phyloP scores from a whole-genome alignment of 2,797 vertebrate species.

The Trichosurus vulpecula region DNA sequence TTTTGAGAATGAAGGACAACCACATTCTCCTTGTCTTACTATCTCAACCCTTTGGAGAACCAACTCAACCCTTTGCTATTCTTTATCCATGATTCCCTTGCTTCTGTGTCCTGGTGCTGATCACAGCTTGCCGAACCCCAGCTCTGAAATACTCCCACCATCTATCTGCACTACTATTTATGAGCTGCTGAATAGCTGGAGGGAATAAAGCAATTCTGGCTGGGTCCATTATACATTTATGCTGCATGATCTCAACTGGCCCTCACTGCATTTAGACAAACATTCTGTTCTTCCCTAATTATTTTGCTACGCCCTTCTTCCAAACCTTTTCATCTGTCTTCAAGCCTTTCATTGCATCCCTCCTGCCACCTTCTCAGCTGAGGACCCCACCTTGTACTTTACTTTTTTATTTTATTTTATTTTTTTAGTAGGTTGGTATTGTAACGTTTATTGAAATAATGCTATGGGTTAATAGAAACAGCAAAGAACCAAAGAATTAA shows the following conservation, averaged over 20 bases:
- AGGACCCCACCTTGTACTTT: not conserved
- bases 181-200: not conserved
- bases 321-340: not conserved
- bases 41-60: not conserved
- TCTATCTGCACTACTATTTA: not conserved
- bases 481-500: no score
- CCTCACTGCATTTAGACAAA: not conserved
- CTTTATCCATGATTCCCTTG: not conserved
- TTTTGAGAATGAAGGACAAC: no score
- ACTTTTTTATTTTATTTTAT: no score
- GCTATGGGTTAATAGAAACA: no score
- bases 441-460: no score
- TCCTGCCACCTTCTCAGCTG: not conserved
- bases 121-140: not conserved
- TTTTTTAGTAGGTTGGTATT: no score
- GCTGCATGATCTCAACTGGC: not conserved
- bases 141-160: no score
- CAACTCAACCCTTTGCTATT: not conserved
- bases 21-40: not conserved
- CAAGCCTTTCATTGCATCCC: not conserved
- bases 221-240: not conserved
- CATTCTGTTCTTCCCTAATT: not conserved
- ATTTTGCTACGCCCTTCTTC: not conserved
- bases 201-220: no score
- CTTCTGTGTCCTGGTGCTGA: not conserved